These are phyloP conservation scores for Atractosteus spatula DNA, from an alignment of 2,113 vertebrate genomes.

Conservation along the genomic window DNA sequence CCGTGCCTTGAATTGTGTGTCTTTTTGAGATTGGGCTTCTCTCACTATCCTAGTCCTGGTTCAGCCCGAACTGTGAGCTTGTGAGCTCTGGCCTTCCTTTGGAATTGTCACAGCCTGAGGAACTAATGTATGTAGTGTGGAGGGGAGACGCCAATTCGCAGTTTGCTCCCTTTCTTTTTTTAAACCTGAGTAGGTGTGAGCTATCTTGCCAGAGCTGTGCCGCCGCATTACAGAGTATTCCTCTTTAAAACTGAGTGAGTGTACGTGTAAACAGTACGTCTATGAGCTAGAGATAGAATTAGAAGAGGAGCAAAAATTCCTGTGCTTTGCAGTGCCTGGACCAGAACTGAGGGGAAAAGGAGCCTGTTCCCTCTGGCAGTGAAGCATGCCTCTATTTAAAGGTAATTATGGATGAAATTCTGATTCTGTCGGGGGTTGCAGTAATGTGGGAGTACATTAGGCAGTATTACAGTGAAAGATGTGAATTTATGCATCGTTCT, in stretches of 20 bases:
- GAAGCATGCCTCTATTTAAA: conserved; percentile 49
- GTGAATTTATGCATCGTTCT: no score
- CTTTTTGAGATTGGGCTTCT: no score
- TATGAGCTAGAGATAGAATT: conserved; percentile 56
- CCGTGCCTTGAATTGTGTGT: no score
- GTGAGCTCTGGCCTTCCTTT: no score
- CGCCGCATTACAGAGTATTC: not conserved
- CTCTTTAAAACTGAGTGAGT: not conserved
- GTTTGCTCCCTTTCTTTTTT: not conserved
- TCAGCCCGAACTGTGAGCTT: no score
- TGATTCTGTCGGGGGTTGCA: conserved; percentile 3
- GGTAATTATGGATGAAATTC: conserved; percentile 33
- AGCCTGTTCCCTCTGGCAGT: conserved; percentile 24
- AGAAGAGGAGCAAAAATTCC: conserved; percentile 39
- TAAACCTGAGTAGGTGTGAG: conserved; percentile 14
- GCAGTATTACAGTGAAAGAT: no score
- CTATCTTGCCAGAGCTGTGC: not conserved
- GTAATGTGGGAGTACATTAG: not conserved
- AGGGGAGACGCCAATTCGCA: not conserved
- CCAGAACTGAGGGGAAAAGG: conserved; percentile 35
- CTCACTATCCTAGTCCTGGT: no score
- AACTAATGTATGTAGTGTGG: not conserved
- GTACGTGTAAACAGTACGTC: conserved; percentile 11
- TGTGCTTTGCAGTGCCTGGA: conserved; percentile 1
- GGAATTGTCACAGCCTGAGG: not conserved